Evolutionary conservation across 2,113 vertebrate species (phyloP).

Genomic region (Nothocercus nigrocapillus): DNA sequence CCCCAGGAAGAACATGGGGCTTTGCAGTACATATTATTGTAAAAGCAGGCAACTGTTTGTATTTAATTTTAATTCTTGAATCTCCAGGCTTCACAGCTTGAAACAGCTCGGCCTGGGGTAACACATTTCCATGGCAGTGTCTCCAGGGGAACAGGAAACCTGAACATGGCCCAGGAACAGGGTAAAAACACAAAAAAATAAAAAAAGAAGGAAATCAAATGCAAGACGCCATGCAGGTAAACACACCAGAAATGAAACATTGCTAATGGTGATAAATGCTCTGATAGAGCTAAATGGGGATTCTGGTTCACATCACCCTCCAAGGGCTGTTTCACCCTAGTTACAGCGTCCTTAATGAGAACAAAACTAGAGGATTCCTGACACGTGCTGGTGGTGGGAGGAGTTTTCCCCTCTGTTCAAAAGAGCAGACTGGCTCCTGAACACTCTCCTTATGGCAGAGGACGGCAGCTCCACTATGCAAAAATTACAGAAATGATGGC

Average conservation of each 20-base stretch:
- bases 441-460: not conserved
- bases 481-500: not conserved
- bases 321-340: not conserved
- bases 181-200: not conserved
- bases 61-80: not conserved
- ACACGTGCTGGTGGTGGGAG: not conserved
- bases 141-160: slow-evolving; percentile 6
- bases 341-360: not conserved
- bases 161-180: not conserved
- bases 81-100: not conserved
- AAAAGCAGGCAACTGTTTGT: not conserved
- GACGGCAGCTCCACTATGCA: not conserved
- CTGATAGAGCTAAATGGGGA: not conserved
- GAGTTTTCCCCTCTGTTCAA: not conserved
- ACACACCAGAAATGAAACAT: not conserved
- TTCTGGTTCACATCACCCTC: not conserved
- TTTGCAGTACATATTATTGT: slow-evolving; percentile 12
- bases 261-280: not conserved
- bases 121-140: not conserved
- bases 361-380: not conserved
- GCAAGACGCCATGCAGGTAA: not conserved
- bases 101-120: not conserved
- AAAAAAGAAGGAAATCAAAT: not conserved
- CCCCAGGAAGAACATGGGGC: not conserved
- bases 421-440: not conserved